Evolutionary conservation across 2,888 invertebrate genomes (phyloP), one percentile per base, ranked within the genome.

Genomic region (Teleiodes luculella): DNA sequence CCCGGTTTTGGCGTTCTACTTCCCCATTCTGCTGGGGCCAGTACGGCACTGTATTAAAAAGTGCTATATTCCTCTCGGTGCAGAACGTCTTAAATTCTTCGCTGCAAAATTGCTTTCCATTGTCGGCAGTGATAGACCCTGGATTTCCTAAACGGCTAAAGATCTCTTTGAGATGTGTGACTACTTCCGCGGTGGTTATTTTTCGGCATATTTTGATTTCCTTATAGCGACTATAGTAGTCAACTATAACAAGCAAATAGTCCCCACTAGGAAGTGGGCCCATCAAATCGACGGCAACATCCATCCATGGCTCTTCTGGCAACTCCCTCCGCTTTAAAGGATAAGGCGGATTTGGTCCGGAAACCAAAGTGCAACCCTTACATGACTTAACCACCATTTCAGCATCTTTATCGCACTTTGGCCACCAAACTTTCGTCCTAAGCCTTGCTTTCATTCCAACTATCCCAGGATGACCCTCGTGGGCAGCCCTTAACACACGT

Each of bases 351-450:
- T 46, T 36, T 8, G 59, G 59, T 37, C 8, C 37, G 10, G 47
- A 28, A 0, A 57, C 59, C 8, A 59, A 20, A 8, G 47, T 51
- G 43, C 59, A 59, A 1, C 59, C 51, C 46, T 52, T 57, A 24
- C 56, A 59, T 7, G 20, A 10, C n/a, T 55, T 59, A 1, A 54
- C 46, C 0, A 55, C 1, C 1, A 0, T 46, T 28, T 47, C 50
- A 24, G 52, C 63, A 39, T 67, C 66, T 31, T 51, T 56, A 54
- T 72, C 67, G 7, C 65, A 64, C 45, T 61, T 65, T 5, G 66
- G 65, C 65, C 69, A 71, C 67, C 68, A 72, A 8, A 70, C 73
- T 64, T 72, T 72, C 11, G 67, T 64, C 11, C 72, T 57, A n/a
- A 72, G 52, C 43, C 68, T 49, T n/a, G 58, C 57, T 55, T 69